phyloP scores from a whole-genome alignment of 2,113 vertebrate genomes.

The Microtus pennsylvanicus region DNA sequence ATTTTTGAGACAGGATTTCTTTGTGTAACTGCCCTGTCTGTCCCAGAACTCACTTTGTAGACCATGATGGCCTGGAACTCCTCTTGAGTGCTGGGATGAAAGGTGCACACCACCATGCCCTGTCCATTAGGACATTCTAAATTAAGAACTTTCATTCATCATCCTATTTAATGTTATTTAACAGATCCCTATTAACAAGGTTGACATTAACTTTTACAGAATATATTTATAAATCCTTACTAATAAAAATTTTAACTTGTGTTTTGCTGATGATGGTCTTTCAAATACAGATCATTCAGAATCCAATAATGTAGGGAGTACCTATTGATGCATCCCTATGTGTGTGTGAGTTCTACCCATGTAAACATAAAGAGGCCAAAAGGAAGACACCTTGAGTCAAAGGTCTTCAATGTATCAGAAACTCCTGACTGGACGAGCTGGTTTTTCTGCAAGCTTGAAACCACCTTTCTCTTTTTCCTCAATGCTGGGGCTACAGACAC shows the following conservation, averaged over 20 bases:
- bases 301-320: background rate
- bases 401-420: background rate
- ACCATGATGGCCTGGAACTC: too few species aligned
- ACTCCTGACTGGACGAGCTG: background rate
- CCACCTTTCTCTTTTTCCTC: background rate
- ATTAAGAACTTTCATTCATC: background rate
- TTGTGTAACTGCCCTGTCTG: too few species aligned
- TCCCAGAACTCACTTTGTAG: too few species aligned
- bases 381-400: background rate
- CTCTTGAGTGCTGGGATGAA: too few species aligned
- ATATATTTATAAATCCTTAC: background rate
- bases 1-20: too few species aligned
- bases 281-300: background rate
- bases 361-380: background rate
- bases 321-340: background rate
- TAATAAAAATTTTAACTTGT: constrained; percentile 2
- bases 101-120: too few species aligned
- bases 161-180: background rate
- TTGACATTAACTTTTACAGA: background rate
- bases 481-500: background rate
- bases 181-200: background rate
- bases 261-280: background rate
- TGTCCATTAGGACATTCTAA: background rate
- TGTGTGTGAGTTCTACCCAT: background rate
- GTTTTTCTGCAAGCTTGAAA: background rate